Percentiles rank a stretch among this genome's conserved stretches.
Conservation (phyloP, 2,888 invertebrate species). For the Xestia c-nigrum region DNA sequence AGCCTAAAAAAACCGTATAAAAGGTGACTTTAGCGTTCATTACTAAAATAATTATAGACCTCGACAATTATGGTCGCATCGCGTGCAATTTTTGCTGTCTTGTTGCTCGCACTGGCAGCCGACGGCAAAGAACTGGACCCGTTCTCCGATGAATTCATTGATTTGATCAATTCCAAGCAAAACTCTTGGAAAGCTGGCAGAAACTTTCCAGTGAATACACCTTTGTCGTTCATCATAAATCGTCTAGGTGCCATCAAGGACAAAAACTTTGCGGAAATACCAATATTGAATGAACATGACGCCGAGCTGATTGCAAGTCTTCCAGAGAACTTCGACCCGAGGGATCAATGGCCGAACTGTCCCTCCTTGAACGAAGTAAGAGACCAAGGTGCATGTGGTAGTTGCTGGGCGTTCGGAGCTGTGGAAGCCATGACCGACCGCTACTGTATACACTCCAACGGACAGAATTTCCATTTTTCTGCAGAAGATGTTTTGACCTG, state of each 20-base stretch:
- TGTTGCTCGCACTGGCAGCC: background rate
- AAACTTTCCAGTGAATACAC: slow-evolving; percentile 13
- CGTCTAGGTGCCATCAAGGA: background rate
- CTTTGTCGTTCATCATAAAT: slow-evolving; percentile 4
- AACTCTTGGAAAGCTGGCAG: slow-evolving; percentile 22
- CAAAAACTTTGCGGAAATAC: background rate
- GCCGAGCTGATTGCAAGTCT: slow-evolving; percentile 20
- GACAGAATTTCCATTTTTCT: slow-evolving; percentile 28
- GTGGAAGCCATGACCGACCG: slow-evolving; percentile 19
- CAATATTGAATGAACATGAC: background rate
- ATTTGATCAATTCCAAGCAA: slow-evolving; percentile 20
- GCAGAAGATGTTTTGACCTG: slow-evolving; percentile 6
- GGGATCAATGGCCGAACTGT: slow-evolving; percentile 29
- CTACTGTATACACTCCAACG: slow-evolving; percentile 26
- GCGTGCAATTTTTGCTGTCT: background rate
- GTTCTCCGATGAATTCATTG: slow-evolving; percentile 23
- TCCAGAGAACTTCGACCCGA: slow-evolving; percentile 21
- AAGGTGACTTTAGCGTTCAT: background rate
- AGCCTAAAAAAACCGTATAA: background rate
- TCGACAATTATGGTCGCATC: background rate
- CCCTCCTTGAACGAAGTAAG: slow-evolving; percentile 18
- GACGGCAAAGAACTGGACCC: background rate
- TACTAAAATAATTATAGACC: background rate
- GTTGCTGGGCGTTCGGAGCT: slow-evolving; percentile 11
- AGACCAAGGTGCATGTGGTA: slow-evolving; percentile 18